Evolutionary conservation across 1,140 invertebrate genomes (phyloP).

Genomic region (Eulimnadia texana): DNA sequence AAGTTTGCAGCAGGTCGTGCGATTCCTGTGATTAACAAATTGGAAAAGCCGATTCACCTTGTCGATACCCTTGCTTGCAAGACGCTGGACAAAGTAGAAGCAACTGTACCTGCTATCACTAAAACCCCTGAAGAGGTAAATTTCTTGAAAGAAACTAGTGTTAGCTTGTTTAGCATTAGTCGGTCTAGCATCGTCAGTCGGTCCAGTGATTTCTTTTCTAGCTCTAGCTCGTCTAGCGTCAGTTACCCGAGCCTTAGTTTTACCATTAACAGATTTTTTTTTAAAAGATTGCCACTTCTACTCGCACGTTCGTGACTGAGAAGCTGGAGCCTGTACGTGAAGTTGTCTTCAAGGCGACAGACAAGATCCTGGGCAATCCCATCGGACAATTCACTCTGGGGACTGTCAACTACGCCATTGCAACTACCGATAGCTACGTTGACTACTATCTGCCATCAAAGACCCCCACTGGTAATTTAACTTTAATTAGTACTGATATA

Average conservation of each 20-base stretch:
- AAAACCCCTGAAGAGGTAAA: constrained; percentile 18
- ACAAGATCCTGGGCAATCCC: constrained; percentile 5
- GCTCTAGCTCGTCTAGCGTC: too few relatives aligned
- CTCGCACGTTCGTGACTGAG: constrained; percentile 15
- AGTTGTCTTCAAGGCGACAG: constrained; percentile 2
- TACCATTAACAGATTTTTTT: background rate
- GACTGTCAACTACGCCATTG: constrained; percentile 3
- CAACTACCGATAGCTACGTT: constrained; percentile 15
- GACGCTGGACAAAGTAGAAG: constrained; percentile 17
- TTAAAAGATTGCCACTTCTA: constrained; percentile 14
- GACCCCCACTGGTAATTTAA: background rate
- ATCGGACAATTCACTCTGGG: constrained; percentile 14
- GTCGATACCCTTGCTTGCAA: constrained; percentile 17
- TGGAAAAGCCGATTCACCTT: constrained; percentile 11
- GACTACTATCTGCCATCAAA: constrained; percentile 15
- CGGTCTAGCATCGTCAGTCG: too few relatives aligned
- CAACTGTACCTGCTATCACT: constrained; percentile 15
- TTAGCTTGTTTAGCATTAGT: too few relatives aligned
- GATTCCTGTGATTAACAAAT: constrained; percentile 1
- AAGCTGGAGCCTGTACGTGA: constrained; percentile 9
- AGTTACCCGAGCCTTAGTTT: too few relatives aligned
- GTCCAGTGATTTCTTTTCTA: too few relatives aligned
- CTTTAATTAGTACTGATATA: too few relatives aligned
- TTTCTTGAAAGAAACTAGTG: too few relatives aligned
- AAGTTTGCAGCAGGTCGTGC: constrained; percentile 12